phyloP scores from a whole-genome alignment of 2,888 invertebrate species.

The Drosophila prostipennis region DNA sequence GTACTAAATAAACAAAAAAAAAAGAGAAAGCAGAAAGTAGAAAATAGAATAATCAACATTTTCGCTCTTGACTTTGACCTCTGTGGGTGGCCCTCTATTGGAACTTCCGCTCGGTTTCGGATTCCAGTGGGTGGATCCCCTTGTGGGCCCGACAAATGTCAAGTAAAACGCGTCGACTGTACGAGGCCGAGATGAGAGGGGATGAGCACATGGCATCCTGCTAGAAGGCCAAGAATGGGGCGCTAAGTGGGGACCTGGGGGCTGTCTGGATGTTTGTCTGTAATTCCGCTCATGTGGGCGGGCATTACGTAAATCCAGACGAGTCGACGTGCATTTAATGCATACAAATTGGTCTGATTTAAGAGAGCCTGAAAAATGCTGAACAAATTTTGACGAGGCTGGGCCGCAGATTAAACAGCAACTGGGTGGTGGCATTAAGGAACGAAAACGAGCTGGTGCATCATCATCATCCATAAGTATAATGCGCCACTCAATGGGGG shows the following conservation, averaged over 20 bases:
- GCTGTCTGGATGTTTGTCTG: constrained; percentile 29
- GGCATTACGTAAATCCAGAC: constrained; percentile 39
- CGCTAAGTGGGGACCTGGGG: constrained; percentile 14
- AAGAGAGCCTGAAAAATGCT: constrained; percentile 46
- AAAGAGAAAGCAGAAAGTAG: constrained; percentile 30
- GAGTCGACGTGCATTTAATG: constrained; percentile 71
- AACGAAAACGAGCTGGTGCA: constrained; percentile 39
- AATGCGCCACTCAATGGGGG: constrained; percentile 57
- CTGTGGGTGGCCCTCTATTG: constrained; percentile 56
- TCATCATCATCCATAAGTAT: constrained; percentile 41
- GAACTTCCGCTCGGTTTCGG: constrained; percentile 56
- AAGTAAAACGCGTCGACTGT: constrained; percentile 70
- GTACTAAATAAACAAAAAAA: neutral
- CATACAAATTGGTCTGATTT: constrained; percentile 77
- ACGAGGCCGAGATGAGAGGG: constrained; percentile 49
- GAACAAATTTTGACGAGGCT: constrained; percentile 58
- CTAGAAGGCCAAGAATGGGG: constrained; percentile 26
- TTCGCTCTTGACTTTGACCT: constrained; percentile 75
- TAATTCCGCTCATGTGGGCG: constrained; percentile 26
- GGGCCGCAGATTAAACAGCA: constrained; percentile 54
- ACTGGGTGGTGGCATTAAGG: constrained; percentile 32
- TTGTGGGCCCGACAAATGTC: constrained; percentile 65
- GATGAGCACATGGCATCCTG: constrained; percentile 16
- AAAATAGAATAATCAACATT: constrained; percentile 44
- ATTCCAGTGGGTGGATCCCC: constrained; percentile 18